Evolutionary conservation across 2,113 vertebrate genomes (phyloP), one percentile per base, ranked within the genome.

Genomic region (Chlorodrepanis virens): DNA sequence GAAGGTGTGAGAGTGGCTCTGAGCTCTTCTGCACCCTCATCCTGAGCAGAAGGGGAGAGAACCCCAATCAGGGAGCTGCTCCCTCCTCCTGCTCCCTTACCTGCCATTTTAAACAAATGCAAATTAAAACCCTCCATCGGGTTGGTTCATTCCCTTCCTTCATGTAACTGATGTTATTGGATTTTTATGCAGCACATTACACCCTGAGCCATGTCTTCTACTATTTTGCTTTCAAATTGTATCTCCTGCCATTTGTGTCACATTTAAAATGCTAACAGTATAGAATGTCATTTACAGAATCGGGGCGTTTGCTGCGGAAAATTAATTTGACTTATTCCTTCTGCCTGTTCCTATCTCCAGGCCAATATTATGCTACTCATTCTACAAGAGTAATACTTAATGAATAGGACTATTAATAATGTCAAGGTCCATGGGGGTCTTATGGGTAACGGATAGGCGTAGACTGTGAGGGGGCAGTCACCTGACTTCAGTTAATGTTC

Each of bases 371-470:
- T 98, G 98, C 98, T 98, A 98, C 98, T 98, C 98, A 98, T 99
- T 98, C 99, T 98, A 99, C 99, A 99, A 98, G 98, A 99, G 99
- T 98, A 98, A 99, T 99, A 99, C 99, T 99, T 99, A 99, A 99
- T 99, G 98, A 99, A 99, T 98, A 98, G 98, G 98, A 98, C 98
- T 99, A 99, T 99, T 99, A 99, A 99, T 99, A 98, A 98, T 98
- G 97, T 98, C 98, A 98, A 97, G 98, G 98, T 99, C 98, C 98
- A 97, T 97, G 97, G 98, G 98, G 98, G 98, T 98, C 98, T 98
- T 98, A 98, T 98, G 97, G 98, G 98, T 98, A 99, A 99, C 94
- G 96, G 98, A 98, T 98, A 98, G 98, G 98, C 97, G 92, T 98
- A 98, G 98, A 98, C 97, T 94, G 98, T 97, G 97, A 98, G 98